Conservation (phyloP, 2,888 invertebrate genomes). For the Podabrus alpinus region DNA sequence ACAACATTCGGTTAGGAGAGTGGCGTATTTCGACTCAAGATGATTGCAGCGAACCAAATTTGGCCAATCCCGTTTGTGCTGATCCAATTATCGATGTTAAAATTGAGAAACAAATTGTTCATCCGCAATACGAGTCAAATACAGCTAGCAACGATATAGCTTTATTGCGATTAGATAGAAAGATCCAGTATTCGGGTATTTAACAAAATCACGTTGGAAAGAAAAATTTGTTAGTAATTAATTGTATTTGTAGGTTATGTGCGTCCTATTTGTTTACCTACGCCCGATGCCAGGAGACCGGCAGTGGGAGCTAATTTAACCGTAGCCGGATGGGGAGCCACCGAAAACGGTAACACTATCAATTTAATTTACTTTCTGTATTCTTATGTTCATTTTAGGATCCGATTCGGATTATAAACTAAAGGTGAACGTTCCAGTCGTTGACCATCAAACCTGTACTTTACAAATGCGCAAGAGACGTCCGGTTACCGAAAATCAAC, state of each 20-base stretch:
- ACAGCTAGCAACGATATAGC: conserved; percentile 52
- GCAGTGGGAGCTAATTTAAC: background rate
- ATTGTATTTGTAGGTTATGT: conserved; percentile 51
- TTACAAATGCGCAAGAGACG: background rate
- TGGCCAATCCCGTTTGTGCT: conserved; percentile 48
- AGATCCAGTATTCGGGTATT: conserved; percentile 55
- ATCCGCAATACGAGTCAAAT: conserved; percentile 47
- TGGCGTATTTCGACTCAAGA: background rate
- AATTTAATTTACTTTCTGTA: background rate
- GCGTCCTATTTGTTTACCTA: conserved; percentile 62
- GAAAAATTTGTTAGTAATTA: background rate
- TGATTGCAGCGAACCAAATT: background rate
- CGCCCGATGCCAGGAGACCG: conserved; percentile 19
- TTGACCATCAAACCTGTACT: conserved; percentile 10
- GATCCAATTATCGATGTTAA: conserved; percentile 48
- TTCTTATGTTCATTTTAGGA: background rate
- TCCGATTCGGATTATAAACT: conserved; percentile 15
- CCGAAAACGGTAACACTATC: conserved; percentile 25
- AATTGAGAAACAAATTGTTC: conserved; percentile 50
- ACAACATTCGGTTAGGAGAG: background rate
- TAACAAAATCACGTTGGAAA: background rate
- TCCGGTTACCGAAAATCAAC: conserved; percentile 41
- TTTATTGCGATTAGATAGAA: conserved; percentile 57
- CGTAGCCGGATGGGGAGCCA: conserved; percentile 30
- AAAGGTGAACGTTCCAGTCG: conserved; percentile 29